Evolutionary conservation across 2,888 invertebrate species (phyloP), one percentile per base, ranked within the genome.

Genomic region (Strigamia transsilvanica): DNA sequence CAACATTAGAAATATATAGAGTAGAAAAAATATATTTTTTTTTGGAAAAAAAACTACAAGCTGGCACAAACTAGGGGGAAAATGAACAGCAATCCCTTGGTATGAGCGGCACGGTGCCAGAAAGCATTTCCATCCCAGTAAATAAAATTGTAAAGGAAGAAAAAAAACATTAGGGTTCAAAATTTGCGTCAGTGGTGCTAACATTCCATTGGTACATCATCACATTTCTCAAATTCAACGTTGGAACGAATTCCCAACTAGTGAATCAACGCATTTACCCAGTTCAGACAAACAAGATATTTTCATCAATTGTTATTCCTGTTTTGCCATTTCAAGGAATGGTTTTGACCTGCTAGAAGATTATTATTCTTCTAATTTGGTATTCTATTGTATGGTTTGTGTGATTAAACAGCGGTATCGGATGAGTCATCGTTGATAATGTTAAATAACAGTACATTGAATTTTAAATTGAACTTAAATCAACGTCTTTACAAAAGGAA

Each of bases 171-270:
- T 23, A 27, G 66, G 66, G 66, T 66, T 66, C 66, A 66, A 66
- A 66, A 66, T 66, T 66, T 66, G 66, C 66, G 66, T 66, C 66
- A 66, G 27, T 66, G 15, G 66, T 66, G 32, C 66, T 66, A 66
- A 27, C 66, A 66, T 66, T 66, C 66, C 66, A 66, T 27, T 32
- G 66, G 66, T 66, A 66, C 66, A 66, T 66, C 66, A 66, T 66
- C 66, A 66, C 66, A 66, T 66, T 66, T 66, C 66, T 66, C 66
- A 66, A 66, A 66, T 66, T 66, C 66, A 66, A 66, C 66, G 66
- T 66, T 27, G 66, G 27, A 42, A 66, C 66, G 32, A 66, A 66
- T 66, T 66, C 66, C 66, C 66, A 27, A 66, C 66, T 66, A 12
- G 66, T 66, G 66, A 66, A 66, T 66, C 66, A 66, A 66, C 66